Evolutionary conservation across 1,140 invertebrate species (phyloP).

Genomic region (Stratiolaelaps scimitus): DNA sequence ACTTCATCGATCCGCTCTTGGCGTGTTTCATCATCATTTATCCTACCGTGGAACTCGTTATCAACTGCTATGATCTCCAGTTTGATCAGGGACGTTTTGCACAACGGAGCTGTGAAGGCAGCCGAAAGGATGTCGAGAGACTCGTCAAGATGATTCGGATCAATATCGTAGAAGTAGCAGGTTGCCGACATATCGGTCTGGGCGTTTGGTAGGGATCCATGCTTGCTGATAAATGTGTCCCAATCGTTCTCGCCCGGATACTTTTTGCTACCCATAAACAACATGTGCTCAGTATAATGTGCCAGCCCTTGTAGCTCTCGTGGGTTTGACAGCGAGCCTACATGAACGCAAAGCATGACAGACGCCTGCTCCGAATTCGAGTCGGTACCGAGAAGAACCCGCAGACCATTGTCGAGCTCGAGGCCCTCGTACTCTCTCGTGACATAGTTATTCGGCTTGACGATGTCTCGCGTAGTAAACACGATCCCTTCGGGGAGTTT

Average conservation of each 20-base stretch:
- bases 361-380: not conserved
- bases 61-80: slow-evolving; percentile 88
- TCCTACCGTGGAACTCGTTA: slow-evolving; percentile 89
- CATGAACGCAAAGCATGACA: slow-evolving; percentile 16
- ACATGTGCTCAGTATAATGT: slow-evolving; percentile 19
- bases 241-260: slow-evolving; percentile 41
- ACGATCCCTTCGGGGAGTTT: not conserved
- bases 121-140: slow-evolving; percentile 32
- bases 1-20: slow-evolving; percentile 72
- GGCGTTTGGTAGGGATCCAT: slow-evolving; percentile 21
- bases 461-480: not conserved
- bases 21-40: slow-evolving; percentile 72
- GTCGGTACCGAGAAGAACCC: slow-evolving; percentile 1
- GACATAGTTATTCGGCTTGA: not conserved
- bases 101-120: slow-evolving; percentile 71
- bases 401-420: slow-evolving; percentile 12
- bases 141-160: slow-evolving; percentile 12
- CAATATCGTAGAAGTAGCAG: slow-evolving; percentile 25
- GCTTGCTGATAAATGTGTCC: slow-evolving; percentile 40
- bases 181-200: slow-evolving; percentile 9
- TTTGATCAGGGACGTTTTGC: slow-evolving; percentile 75
- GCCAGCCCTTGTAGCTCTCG: not conserved
- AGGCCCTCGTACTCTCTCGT: slow-evolving; percentile 9
- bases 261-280: slow-evolving; percentile 34
- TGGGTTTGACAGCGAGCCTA: slow-evolving; percentile 19